Percentiles rank a stretch among this genome's conserved stretches.
Conservation (phyloP, 2,888 invertebrate species). For the Amaurobius ferox region DNA sequence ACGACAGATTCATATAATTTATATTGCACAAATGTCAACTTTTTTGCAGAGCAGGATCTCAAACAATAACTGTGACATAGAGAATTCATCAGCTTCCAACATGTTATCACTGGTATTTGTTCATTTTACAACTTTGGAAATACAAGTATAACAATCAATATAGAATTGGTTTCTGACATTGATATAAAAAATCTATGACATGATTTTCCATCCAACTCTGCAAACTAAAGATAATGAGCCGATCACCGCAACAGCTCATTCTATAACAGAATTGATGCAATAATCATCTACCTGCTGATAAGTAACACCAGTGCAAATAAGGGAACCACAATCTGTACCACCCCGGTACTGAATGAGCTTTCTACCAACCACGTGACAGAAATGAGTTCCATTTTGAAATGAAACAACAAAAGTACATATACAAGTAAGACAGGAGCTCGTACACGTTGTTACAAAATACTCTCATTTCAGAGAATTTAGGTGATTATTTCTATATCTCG, state of each 20-base stretch:
- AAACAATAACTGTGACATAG: background rate
- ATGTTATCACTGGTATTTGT: background rate
- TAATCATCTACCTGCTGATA: conserved; percentile 33
- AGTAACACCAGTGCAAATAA: conserved; percentile 2
- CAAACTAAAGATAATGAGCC: conserved; percentile 39
- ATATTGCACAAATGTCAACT: conserved; percentile 52
- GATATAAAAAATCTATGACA: conserved; percentile 31
- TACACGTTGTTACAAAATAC: conserved; percentile 39
- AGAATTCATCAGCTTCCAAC: background rate
- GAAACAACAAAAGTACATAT: conserved; percentile 31
- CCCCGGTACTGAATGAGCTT: conserved; percentile 38
- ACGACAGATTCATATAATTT: conserved; percentile 66
- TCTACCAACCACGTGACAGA: conserved; percentile 33
- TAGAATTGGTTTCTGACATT: conserved; percentile 8
- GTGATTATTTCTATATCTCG: background rate
- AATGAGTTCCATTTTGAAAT: conserved; percentile 35
- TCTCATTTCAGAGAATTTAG: background rate
- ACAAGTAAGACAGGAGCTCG: conserved; percentile 13
- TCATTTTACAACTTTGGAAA: background rate
- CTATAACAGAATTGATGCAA: conserved; percentile 21
- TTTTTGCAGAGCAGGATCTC: conserved; percentile 54
- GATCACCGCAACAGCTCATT: conserved; percentile 47
- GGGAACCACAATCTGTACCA: conserved; percentile 46
- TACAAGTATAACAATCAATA: conserved; percentile 6
- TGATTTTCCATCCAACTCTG: conserved; percentile 51